These are phyloP conservation scores for Acrossocheilus wenchowensis DNA, from an alignment of 2,797 vertebrate species.

Conservation along the genomic window DNA sequence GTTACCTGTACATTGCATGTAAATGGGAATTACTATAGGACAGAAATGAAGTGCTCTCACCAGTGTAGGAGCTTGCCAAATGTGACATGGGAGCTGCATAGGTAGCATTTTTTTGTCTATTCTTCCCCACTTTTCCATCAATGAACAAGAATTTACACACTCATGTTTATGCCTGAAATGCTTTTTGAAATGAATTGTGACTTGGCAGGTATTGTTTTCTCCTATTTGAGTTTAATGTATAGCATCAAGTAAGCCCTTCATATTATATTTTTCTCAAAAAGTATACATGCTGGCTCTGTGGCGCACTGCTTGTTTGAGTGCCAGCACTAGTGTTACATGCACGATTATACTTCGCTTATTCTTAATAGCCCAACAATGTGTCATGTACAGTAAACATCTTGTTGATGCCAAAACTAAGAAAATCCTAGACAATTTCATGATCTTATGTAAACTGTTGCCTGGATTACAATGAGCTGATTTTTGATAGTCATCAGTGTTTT, in stretches of 20 bases:
- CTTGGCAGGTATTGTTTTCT: background rate
- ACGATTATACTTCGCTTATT: background rate
- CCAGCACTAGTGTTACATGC: background rate
- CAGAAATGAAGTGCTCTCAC: background rate
- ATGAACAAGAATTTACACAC: background rate
- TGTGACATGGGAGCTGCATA: background rate
- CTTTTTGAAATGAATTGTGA: background rate
- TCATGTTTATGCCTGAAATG: background rate
- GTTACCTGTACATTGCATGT: background rate
- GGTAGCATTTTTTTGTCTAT: background rate
- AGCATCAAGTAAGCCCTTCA: background rate
- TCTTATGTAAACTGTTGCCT: background rate
- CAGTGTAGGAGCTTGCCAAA: background rate
- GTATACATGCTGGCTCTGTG: background rate
- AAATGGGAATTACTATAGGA: background rate
- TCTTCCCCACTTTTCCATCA: background rate
- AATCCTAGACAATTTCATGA: background rate
- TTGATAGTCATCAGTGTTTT: background rate
- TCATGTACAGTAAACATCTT: background rate
- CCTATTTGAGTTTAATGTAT: background rate
- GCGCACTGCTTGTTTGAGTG: background rate
- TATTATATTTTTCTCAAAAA: background rate
- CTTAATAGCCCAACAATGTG: background rate
- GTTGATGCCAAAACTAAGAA: background rate
- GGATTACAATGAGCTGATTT: background rate